Evolutionary conservation across 2,888 invertebrate species (phyloP).

Genomic region (Lithophane socia): DNA sequence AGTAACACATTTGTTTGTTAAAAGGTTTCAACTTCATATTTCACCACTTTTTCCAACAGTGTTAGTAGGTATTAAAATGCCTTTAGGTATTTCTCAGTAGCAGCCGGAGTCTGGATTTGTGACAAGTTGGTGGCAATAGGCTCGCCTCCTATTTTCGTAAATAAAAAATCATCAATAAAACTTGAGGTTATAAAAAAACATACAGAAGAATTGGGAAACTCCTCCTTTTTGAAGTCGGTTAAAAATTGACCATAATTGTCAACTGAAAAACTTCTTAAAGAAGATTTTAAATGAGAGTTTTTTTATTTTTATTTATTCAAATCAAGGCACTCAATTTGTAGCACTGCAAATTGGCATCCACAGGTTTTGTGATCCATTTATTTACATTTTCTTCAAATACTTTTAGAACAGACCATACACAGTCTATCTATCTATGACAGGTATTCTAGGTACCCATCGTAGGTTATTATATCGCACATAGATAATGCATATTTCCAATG

Average conservation of each 20-base stretch:
- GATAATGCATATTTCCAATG: constrained; percentile 59
- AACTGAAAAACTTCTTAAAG: background rate
- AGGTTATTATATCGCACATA: constrained; percentile 33
- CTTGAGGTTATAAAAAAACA: too few species aligned
- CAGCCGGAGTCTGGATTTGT: too few species aligned
- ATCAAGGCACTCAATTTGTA: background rate
- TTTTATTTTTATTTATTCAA: background rate
- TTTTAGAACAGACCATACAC: constrained; percentile 3
- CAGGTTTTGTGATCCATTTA: background rate
- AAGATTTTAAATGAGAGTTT: background rate
- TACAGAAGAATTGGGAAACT: too few species aligned
- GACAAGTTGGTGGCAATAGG: too few species aligned
- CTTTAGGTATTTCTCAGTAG: too few species aligned
- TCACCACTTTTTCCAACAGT: background rate
- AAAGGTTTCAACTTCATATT: background rate
- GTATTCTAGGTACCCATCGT: constrained; percentile 24
- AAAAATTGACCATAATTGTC: background rate
- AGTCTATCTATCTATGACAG: constrained; percentile 24
- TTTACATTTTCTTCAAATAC: background rate
- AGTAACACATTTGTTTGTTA: background rate
- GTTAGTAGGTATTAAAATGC: too few species aligned
- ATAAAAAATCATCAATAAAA: background rate
- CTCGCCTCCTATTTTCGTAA: too few species aligned
- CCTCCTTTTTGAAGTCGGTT: too few species aligned
- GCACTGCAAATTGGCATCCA: background rate